Evolutionary conservation across 2,888 invertebrate species (phyloP).

Genomic region (Heliothis peltigera): DNA sequence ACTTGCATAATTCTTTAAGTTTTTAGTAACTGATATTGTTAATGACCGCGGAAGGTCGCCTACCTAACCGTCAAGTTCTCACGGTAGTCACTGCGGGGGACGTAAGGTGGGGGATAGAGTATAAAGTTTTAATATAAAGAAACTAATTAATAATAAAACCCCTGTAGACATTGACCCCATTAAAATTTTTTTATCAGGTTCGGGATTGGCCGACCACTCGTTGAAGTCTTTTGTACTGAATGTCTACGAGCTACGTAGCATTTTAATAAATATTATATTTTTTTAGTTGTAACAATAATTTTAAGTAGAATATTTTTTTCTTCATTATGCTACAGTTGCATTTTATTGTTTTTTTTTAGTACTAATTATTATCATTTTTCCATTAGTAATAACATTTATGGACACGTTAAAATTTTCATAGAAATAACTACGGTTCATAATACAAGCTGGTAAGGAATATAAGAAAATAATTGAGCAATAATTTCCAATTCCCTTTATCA

Average conservation of each 20-base stretch:
- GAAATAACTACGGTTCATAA: background rate
- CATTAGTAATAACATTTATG: background rate
- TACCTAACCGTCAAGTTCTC: constrained; percentile 59
- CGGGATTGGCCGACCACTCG: constrained; percentile 68
- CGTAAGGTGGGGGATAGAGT: constrained; percentile 12
- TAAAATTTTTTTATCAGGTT: constrained; percentile 20
- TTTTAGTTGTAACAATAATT: constrained; percentile 5
- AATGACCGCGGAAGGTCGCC: constrained; percentile 63
- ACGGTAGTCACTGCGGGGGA: constrained; percentile 36
- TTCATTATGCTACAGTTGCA: too few species aligned
- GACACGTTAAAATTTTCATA: too few species aligned
- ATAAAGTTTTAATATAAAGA: constrained; percentile 27
- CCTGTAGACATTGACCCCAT: constrained; percentile 13
- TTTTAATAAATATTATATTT: constrained; percentile 34
- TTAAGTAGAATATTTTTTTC: too few species aligned
- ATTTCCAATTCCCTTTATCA: constrained; percentile 13
- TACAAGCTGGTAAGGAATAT: background rate
- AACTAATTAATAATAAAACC: constrained; percentile 29
- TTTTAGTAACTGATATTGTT: constrained; percentile 61
- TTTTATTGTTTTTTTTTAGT: too few species aligned
- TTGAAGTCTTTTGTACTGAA: constrained; percentile 85
- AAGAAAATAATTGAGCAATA: constrained; percentile 3
- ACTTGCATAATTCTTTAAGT: constrained; percentile 59
- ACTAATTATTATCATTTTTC: background rate
- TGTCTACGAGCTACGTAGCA: constrained; percentile 24